A percentile compares a stretch with the other conserved stretches of the same genome.
Evolutionary conservation across 2,888 invertebrate species (phyloP).

Genomic region (Agriotes lineatus): DNA sequence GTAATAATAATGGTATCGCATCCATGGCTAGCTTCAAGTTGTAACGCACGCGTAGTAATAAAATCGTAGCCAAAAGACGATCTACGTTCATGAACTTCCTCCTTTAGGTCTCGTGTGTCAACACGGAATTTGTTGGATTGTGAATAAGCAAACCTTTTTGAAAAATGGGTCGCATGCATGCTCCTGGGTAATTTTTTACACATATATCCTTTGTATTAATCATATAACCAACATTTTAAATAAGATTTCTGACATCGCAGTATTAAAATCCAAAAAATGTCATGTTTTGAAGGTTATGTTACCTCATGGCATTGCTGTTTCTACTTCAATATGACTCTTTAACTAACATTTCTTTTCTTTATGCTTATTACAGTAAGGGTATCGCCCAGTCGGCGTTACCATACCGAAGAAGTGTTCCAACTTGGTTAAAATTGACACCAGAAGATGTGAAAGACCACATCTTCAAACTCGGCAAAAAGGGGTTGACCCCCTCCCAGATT

Average conservation of each 20-base stretch:
- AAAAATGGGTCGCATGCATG: conserved; percentile 99
- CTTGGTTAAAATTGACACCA: conserved; percentile 96
- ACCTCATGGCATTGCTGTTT: conserved; percentile 57
- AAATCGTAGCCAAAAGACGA: conserved; percentile 10
- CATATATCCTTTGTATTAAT: too few species aligned
- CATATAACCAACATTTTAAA: too few species aligned
- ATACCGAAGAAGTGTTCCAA: conserved; percentile 97
- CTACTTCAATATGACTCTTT: too few species aligned
- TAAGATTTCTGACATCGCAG: too few species aligned
- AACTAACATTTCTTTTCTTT: too few species aligned
- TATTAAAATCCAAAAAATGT: not conserved
- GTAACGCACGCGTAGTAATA: not conserved
- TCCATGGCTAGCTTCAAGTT: not conserved
- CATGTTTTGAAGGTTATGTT: conserved; percentile 50
- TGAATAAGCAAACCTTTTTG: conserved; percentile 3
- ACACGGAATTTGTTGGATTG: conserved; percentile 3
- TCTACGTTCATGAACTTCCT: conserved; percentile 25
- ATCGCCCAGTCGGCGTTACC: conserved; percentile 99
- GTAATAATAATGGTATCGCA: too few species aligned
- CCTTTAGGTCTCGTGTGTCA: conserved; percentile 22
- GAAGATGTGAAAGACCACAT: conserved; percentile 99
- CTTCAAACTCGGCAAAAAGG: conserved; percentile 98
- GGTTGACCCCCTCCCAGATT: conserved; percentile 98
- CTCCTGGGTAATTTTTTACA: conserved; percentile 84
- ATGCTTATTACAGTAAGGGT: conserved; percentile 88